A percentile compares a stretch with the other conserved stretches of the same genome.
Evolutionary conservation across 1,140 invertebrate species (phyloP).

Genomic region (Lepeophtheirus salmonis): DNA sequence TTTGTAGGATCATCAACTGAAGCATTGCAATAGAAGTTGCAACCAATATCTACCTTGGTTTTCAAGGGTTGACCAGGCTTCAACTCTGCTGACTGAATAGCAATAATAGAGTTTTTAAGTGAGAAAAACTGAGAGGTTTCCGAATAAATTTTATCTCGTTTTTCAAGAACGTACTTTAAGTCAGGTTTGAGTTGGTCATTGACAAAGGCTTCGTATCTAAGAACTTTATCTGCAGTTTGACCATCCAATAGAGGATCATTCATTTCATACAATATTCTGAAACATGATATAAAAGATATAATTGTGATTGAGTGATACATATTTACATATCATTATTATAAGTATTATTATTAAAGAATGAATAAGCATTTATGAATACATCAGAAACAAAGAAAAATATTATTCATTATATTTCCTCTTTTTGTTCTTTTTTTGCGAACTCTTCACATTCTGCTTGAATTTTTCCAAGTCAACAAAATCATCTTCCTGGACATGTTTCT

Average conservation of each 20-base stretch:
- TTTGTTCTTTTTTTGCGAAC: neutral
- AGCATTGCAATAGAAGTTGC: constrained; percentile 51
- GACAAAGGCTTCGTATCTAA: constrained; percentile 10
- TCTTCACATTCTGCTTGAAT: constrained; percentile 6
- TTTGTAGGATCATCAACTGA: constrained; percentile 41
- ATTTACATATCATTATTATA: no score
- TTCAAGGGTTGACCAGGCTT: constrained; percentile 33
- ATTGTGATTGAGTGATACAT: no score
- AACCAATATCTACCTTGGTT: constrained; percentile 55
- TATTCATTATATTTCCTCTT: no score
- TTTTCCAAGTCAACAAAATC: constrained; percentile 3
- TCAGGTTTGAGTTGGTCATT: constrained; percentile 14
- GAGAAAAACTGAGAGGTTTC: constrained; percentile 3
- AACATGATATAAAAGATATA: neutral
- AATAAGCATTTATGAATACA: no score
- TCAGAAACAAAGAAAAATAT: no score
- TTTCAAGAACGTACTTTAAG: constrained; percentile 4
- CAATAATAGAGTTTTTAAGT: constrained; percentile 9
- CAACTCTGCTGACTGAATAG: constrained; percentile 3
- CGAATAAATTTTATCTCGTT: constrained; percentile 2
- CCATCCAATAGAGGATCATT: neutral
- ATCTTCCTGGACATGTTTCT: neutral
- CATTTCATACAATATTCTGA: neutral
- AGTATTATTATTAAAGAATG: no score
- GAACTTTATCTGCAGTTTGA: constrained; percentile 5